Evolutionary conservation across 2,888 invertebrate species (phyloP), one percentile per base, ranked within the genome.

Genomic region (Melanostoma mellinum): DNA sequence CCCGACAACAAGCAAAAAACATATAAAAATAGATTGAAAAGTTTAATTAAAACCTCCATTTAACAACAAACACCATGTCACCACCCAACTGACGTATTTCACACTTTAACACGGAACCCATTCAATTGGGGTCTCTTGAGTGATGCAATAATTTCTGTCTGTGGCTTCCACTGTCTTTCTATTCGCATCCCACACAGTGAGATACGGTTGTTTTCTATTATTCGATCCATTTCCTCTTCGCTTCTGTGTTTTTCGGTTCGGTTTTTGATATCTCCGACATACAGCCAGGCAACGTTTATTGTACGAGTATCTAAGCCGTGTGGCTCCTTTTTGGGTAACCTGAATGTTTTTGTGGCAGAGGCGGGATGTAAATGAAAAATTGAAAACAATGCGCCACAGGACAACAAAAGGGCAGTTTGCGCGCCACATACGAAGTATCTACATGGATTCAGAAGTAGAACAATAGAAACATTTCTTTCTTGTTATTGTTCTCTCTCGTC

Each of bases 371-470:
- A 77, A 77, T 71, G 60, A n/a, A 52, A 77, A 77, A 82, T 72
- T 77, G 61, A 52, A 82, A 82, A 82, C 82, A 78, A 78, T 58
- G 68, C 68, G 44, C 40, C 30, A 56, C 48, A 56, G 68, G 46
- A 72, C 46, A 77, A 82, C 77, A 77, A 82, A 72, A 56, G 77
- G 68, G 40, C 61, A 73, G 72, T 52, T 73, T 68, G 44, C n/a
- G 46, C 60, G 35, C 8, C 60, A 61, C 35, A 61, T 46, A 60
- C 67, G 20, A 20, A 20, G 20, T 20, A 20, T 20, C 20, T 20
- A 32, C 71, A 65, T 69, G 44, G 75, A 61, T 58, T 69, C 73
- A 69, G 63, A 32, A 55, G 36, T 48, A n/a, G 40, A 38, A 80
- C 75, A 80, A 75, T 75, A 58, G 60, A 32, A 75, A 55, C 38